These are phyloP conservation scores for Nephila pilipes DNA, from an alignment of 1,140 invertebrate genomes.

Conservation along the genomic window DNA sequence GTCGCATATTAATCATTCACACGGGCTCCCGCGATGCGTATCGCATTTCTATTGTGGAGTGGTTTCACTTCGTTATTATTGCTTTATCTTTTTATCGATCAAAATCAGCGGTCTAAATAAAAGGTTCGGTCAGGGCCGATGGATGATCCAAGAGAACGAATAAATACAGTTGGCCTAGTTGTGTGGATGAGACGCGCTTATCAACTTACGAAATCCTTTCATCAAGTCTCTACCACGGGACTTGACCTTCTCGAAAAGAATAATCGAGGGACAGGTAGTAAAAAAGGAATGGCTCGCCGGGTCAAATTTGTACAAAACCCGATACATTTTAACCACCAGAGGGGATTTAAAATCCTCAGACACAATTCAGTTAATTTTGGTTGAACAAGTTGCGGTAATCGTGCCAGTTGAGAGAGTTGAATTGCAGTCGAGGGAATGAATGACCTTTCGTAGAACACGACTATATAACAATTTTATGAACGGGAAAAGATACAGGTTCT, in stretches of 20 bases:
- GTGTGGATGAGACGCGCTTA: slow-evolving; percentile 30
- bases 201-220: slow-evolving; percentile 46
- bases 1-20: slow-evolving; percentile 55
- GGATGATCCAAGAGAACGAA: slow-evolving; percentile 23
- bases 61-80: slow-evolving; percentile 58
- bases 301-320: slow-evolving; percentile 18
- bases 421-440: neutral
- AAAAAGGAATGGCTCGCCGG: neutral
- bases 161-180: slow-evolving; percentile 63
- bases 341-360: neutral
- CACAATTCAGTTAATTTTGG: neutral
- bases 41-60: slow-evolving; percentile 67
- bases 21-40: slow-evolving; percentile 44
- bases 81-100: slow-evolving; percentile 59
- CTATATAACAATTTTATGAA: neutral
- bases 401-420: neutral
- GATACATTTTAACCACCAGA: slow-evolving; percentile 5
- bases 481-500: neutral
- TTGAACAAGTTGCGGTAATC: neutral
- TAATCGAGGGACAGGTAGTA: neutral
- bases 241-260: slow-evolving; percentile 29
- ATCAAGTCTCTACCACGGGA: neutral
- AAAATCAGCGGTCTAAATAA: slow-evolving; percentile 69
- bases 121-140: slow-evolving; percentile 64
- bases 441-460: neutral